Conservation (phyloP, 2,888 invertebrate species). For the Cantharis rufa region DNA sequence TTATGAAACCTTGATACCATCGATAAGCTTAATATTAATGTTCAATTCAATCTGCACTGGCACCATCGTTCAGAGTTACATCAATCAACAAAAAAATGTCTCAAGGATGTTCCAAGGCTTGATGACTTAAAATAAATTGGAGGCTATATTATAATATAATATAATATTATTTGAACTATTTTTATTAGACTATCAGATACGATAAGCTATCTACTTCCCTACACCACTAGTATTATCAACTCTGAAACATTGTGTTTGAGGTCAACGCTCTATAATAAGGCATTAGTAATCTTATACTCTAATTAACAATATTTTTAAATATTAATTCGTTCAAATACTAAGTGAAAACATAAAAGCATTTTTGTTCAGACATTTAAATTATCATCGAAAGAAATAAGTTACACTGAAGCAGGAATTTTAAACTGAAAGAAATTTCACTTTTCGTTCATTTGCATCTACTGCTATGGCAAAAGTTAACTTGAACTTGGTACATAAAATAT, state of each 20-base stretch:
- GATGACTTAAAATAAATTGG: not conserved
- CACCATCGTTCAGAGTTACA: not conserved
- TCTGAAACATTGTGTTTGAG: not conserved
- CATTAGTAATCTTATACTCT: not conserved
- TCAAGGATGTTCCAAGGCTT: not conserved
- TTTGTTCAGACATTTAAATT: not conserved
- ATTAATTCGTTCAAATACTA: not conserved
- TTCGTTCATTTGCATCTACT: not conserved
- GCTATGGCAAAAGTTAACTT: not conserved
- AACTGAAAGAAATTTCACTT: not conserved
- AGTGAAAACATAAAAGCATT: not conserved
- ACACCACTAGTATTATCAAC: not conserved
- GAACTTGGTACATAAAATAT: not conserved
- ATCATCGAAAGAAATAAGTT: not conserved
- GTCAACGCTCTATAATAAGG: not conserved
- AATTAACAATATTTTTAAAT: not conserved
- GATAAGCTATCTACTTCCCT: not conserved
- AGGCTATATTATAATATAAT: not conserved
- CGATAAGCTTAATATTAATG: not conserved
- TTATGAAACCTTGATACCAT: not conserved
- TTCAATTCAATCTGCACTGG: not conserved
- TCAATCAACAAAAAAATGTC: not conserved
- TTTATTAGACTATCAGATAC: not conserved
- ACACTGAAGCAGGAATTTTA: not conserved
- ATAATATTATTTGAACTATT: not conserved